Evolutionary conservation across 2,797 vertebrate species (phyloP), one percentile per base, ranked within the genome.

Genomic region (Staurois parvus): DNA sequence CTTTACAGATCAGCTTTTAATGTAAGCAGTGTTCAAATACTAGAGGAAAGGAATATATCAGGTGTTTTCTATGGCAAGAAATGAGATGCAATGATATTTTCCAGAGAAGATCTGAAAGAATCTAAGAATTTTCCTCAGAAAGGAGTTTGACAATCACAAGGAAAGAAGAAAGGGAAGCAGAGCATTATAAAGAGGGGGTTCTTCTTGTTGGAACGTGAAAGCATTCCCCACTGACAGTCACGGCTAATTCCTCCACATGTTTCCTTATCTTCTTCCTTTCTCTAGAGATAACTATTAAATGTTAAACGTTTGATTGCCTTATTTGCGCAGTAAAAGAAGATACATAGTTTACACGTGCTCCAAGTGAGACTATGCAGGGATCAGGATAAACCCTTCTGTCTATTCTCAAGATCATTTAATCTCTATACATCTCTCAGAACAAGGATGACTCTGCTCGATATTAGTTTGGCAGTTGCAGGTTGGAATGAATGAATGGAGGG

Each of bases 251-350:
- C 48, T 29, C 70, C 30, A 24, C 28, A 37, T 74, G 52, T 28
- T 45, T 56, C 26, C 80, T 74, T 67, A 74, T 82, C 72, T 24
- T 45, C 26, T 66, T 26, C 69, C 28, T 82, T 30, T 28, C n/a
- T 56, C 42, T 15, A 56, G 21, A 32, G 37, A 82, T 21, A 67
- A 59, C 32, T 32, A 59, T 34, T 34, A 82, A 66, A 34, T 75
- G 72, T 42, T 64, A 73, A 74, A 70, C n/a, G 10, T 72, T 56
- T 56, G 37, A 82, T 75, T 45, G 64, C 26, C n/a, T 40, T 70
- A 73, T 45, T 11, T 7, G 7, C 1, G n/a, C 24, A 42, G 15
- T 48, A 73, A 48, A 37, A 42, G 11, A 48, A 73, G 40, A 48
- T 45, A 26, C 21, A 45, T 28, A 28, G 40, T 45, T 73, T 28